These are phyloP conservation scores for Pardalotus punctatus DNA, from an alignment of 2,113 vertebrate species.

Conservation along the genomic window DNA sequence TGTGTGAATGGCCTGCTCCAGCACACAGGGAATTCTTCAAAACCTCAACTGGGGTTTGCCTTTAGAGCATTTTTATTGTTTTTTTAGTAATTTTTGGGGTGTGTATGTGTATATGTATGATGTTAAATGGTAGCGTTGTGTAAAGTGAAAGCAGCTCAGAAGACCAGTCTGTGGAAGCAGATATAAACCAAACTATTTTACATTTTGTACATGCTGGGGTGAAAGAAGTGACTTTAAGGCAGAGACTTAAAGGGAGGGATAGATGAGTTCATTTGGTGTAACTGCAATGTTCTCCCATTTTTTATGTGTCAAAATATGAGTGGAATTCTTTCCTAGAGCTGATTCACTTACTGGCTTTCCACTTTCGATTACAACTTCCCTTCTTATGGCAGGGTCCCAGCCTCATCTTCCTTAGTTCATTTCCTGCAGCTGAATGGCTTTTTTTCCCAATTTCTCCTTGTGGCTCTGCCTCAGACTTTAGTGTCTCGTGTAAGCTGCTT, in stretches of 20 bases:
- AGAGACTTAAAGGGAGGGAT: background rate
- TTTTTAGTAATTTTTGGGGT: background rate
- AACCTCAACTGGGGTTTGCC: background rate
- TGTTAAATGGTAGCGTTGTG: rapidly evolving
- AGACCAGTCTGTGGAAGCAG: background rate
- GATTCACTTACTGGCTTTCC: background rate
- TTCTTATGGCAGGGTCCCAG: background rate
- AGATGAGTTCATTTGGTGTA: rapidly evolving
- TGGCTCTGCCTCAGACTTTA: background rate
- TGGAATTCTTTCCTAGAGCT: background rate
- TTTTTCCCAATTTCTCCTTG: background rate
- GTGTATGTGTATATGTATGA: background rate
- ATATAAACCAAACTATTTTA: background rate
- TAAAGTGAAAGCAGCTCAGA: background rate
- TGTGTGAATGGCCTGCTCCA: rapidly evolving
- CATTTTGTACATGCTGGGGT: background rate
- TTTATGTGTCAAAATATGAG: rapidly evolving
- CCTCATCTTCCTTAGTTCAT: background rate
- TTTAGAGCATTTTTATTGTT: background rate
- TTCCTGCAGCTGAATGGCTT: background rate
- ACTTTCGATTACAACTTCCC: background rate
- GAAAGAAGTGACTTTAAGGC: background rate
- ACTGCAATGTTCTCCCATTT: background rate
- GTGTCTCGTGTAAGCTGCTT: background rate
- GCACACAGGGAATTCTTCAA: background rate